These are phyloP conservation scores for Ceramica pisi DNA, from an alignment of 2,888 invertebrate genomes.

Conservation along the genomic window DNA sequence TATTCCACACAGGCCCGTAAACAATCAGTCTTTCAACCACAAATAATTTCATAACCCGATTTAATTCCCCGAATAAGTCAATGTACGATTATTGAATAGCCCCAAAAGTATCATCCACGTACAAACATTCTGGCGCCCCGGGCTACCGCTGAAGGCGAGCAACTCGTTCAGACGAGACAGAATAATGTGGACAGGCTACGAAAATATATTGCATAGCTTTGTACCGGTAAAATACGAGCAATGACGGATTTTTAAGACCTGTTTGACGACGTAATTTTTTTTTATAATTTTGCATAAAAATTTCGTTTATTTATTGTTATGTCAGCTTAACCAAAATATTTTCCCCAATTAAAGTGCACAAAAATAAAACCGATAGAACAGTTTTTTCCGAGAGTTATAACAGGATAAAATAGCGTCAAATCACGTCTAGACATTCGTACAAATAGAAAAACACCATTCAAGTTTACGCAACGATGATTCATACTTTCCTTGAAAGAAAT, in stretches of 20 bases:
- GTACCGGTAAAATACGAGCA: background rate
- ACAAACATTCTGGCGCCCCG: conserved; percentile 81
- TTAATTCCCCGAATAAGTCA: conserved; percentile 48
- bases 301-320: background rate
- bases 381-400: background rate
- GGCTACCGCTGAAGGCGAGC: conserved; percentile 83
- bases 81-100: conserved; percentile 76
- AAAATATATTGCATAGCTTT: conserved; percentile 32
- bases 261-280: conserved; percentile 7
- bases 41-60: conserved; percentile 36
- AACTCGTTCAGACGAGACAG: conserved; percentile 73
- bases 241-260: background rate
- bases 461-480: conserved; percentile 64
- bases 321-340: background rate
- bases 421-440: conserved; percentile 19
- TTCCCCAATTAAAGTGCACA: background rate
- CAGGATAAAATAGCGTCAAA: background rate
- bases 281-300: background rate
- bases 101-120: conserved; percentile 76
- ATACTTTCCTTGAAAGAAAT: conserved; percentile 67
- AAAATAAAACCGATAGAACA: background rate
- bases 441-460: conserved; percentile 49
- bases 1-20: conserved; percentile 1
- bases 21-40: conserved; percentile 23
- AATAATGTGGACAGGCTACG: conserved; percentile 76